Percentiles rank a stretch among this genome's conserved stretches.
Conservation (phyloP, 2,797 vertebrate genomes). For the Mionectes olivaceus region DNA sequence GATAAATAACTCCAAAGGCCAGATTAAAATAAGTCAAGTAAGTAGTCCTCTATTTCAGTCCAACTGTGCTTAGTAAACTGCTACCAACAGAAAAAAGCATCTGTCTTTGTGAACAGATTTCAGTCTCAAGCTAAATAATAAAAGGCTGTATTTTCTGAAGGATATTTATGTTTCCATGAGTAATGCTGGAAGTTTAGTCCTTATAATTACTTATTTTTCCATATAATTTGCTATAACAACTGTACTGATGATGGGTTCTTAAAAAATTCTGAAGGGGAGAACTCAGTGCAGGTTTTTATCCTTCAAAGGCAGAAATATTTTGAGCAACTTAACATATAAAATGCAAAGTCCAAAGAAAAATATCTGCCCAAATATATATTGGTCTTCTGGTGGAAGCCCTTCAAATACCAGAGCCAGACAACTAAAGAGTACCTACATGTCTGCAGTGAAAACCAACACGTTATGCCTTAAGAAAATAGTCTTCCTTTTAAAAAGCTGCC, state of each 20-base stretch:
- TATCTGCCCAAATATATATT: not conserved
- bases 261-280: not conserved
- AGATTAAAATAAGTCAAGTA: constrained; percentile 9
- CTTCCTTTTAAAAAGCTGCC: not conserved
- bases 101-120: not conserved
- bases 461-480: not conserved
- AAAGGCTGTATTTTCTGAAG: not conserved
- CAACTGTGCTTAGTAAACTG: not conserved
- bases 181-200: not conserved
- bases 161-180: not conserved
- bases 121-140: not conserved
- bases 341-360: not conserved
- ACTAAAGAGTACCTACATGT: not conserved
- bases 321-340: not conserved
- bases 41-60: not conserved
- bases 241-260: not conserved
- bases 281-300: not conserved
- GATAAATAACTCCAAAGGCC: constrained; percentile 16
- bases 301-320: not conserved
- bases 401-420: not conserved
- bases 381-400: not conserved
- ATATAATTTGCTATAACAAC: not conserved
- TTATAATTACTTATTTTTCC: not conserved
- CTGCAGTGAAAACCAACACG: not conserved
- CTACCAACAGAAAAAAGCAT: not conserved